Conservation (phyloP, 1,140 invertebrate genomes). For the Lepidurus apus region DNA sequence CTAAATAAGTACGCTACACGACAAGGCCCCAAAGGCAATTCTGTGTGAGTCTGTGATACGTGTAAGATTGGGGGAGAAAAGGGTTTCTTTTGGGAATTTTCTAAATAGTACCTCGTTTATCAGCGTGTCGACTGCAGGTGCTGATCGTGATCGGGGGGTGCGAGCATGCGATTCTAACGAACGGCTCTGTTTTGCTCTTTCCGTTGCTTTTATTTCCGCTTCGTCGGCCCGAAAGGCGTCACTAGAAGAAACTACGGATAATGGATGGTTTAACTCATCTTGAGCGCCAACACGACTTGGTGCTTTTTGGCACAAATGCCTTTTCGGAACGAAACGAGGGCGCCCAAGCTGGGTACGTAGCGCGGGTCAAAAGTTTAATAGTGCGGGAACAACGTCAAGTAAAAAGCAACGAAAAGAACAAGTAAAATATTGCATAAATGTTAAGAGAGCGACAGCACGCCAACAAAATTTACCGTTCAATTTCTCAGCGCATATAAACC, state of each 20-base stretch:
- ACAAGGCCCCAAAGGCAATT: too few relatives aligned
- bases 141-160: conserved; percentile 7
- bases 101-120: background rate
- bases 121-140: background rate
- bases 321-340: background rate
- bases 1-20: too few relatives aligned
- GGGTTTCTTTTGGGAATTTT: background rate
- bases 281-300: background rate
- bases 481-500: too few relatives aligned
- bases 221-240: background rate
- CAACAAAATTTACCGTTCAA: too few relatives aligned
- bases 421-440: too few relatives aligned
- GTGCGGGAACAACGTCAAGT: too few relatives aligned
- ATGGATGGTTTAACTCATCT: background rate
- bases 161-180: conserved; percentile 9
- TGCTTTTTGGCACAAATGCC: background rate
- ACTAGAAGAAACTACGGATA: background rate
- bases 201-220: background rate
- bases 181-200: background rate
- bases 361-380: background rate
- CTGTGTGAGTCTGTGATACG: too few relatives aligned
- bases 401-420: too few relatives aligned
- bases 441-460: too few relatives aligned
- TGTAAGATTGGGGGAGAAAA: background rate
- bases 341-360: background rate